Evolutionary conservation across 2,888 invertebrate species (phyloP).

Genomic region (Harpalus rubripes): DNA sequence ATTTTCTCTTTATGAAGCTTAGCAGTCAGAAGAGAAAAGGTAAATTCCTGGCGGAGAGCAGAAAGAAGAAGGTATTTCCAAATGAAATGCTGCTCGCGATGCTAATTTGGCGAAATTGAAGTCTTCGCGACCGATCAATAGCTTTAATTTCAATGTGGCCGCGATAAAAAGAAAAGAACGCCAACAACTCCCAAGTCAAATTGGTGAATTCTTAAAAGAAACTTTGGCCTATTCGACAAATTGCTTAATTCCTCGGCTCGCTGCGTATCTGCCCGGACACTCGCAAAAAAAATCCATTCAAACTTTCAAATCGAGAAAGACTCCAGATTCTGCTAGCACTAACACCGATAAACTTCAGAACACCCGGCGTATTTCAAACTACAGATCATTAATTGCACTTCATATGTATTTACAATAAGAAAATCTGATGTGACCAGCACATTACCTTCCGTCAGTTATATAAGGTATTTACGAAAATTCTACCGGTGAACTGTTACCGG

Average conservation of each 20-base stretch:
- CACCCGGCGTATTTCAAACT: too few relatives aligned
- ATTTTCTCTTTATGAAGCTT: too few relatives aligned
- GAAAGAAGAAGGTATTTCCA: constrained; percentile 52
- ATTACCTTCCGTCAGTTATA: too few relatives aligned
- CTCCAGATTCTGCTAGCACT: background rate
- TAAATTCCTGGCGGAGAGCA: background rate
- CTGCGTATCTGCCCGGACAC: constrained; percentile 7
- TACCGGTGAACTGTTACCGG: too few relatives aligned
- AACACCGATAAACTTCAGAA: background rate
- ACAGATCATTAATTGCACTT: too few relatives aligned
- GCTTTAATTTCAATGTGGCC: constrained; percentile 64
- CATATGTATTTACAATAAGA: too few relatives aligned
- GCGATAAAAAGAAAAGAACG: constrained; percentile 59
- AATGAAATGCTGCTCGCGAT: constrained; percentile 54
- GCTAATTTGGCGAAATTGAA: constrained; percentile 60
- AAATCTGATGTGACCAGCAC: too few relatives aligned
- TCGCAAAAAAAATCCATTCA: background rate
- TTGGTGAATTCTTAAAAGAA: constrained; percentile 65
- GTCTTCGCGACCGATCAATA: constrained; percentile 55
- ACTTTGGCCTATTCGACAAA: constrained; percentile 66
- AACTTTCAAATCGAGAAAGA: background rate
- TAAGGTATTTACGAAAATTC: too few relatives aligned
- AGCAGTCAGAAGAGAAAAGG: background rate
- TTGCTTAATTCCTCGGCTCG: constrained; percentile 63
- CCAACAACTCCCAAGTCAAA: constrained; percentile 62